phyloP scores from a whole-genome alignment of 1,140 invertebrate species.

The Adoxophyes honmai region DNA sequence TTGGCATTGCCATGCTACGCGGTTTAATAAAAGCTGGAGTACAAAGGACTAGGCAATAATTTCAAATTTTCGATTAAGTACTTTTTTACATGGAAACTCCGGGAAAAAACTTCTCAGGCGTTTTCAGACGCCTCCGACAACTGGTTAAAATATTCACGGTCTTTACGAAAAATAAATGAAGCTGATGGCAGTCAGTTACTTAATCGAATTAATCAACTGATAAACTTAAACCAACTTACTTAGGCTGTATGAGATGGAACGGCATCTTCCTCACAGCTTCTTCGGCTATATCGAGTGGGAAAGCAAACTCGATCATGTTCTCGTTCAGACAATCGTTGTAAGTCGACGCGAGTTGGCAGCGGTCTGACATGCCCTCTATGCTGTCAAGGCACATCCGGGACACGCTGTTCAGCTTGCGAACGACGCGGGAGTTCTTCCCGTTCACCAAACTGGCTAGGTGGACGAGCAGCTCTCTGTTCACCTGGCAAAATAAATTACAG shows the following conservation, averaged over 20 bases:
- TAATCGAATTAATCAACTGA: background rate
- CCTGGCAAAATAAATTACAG: slow-evolving; percentile 37
- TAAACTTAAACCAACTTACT: slow-evolving; percentile 42
- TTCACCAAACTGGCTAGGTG: slow-evolving; percentile 64
- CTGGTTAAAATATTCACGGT: no score
- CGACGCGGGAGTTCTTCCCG: slow-evolving; percentile 62
- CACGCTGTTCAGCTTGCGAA: slow-evolving; percentile 57
- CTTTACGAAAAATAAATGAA: no score
- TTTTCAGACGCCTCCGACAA: no score
- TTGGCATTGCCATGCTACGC: no score
- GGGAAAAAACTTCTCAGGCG: no score
- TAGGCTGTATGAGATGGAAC: slow-evolving; percentile 65
- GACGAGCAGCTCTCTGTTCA: slow-evolving; percentile 58
- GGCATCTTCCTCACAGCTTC: slow-evolving; percentile 68
- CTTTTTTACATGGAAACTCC: no score
- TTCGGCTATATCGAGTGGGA: slow-evolving; percentile 64
- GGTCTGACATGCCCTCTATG: slow-evolving; percentile 60
- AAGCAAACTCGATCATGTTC: slow-evolving; percentile 67
- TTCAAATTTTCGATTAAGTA: no score
- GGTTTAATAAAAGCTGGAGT: no score
- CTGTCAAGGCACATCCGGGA: slow-evolving; percentile 60
- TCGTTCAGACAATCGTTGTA: slow-evolving; percentile 70
- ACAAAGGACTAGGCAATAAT: no score
- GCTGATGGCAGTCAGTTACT: no score
- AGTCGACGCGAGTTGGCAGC: slow-evolving; percentile 61